Evolutionary conservation across 2,797 vertebrate genomes (phyloP).

Genomic region (Protonibea diacanthus): DNA sequence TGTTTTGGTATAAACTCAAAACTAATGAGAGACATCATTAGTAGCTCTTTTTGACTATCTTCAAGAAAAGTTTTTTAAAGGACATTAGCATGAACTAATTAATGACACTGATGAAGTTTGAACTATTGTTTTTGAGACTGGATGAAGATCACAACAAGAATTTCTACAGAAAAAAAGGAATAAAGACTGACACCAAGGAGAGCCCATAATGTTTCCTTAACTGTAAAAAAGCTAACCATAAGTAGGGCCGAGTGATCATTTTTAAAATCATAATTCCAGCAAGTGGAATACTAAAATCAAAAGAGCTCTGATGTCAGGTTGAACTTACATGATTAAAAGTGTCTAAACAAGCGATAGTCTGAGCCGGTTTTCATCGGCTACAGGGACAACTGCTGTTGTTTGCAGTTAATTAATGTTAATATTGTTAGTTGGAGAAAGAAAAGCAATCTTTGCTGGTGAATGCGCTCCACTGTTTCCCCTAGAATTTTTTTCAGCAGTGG

Average conservation of each 20-base stretch:
- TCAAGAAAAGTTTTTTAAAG: background rate
- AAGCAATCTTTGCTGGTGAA: background rate
- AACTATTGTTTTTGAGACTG: background rate
- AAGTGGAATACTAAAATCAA: background rate
- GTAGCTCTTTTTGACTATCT: background rate
- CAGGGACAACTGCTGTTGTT: no score
- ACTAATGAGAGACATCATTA: background rate
- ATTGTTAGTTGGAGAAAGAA: background rate
- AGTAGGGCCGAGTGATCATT: no score
- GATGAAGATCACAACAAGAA: background rate
- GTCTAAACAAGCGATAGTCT: background rate
- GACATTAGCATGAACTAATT: no score
- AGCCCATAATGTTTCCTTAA: background rate
- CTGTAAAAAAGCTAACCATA: background rate
- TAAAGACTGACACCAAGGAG: background rate
- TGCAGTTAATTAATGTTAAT: background rate
- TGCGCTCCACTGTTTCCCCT: background rate
- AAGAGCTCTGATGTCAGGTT: background rate
- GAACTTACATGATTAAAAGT: background rate
- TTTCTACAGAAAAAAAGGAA: background rate
- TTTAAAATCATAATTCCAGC: background rate
- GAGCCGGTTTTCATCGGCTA: background rate
- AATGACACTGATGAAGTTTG: background rate
- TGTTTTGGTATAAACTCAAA: background rate
- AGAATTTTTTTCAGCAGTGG: no score